Evolutionary conservation across 2,888 invertebrate genomes (phyloP).

Genomic region (Oxycera nigricornis): DNA sequence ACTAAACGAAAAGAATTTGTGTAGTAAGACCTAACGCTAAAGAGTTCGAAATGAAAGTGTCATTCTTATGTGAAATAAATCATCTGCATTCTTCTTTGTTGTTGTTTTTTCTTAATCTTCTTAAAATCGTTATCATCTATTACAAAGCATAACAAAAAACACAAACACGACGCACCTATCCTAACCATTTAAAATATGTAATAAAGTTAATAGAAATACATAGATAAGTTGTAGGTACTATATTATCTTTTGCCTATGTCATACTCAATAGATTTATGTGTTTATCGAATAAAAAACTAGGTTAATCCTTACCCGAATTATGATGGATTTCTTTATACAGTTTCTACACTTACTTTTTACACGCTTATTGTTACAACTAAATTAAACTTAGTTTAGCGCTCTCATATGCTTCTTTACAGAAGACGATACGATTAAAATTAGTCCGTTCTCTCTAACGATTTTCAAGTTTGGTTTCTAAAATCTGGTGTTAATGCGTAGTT

Average conservation of each 20-base stretch:
- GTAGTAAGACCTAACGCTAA: slow-evolving; percentile 1
- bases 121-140: background rate
- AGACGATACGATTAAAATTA: slow-evolving; percentile 26
- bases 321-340: slow-evolving; percentile 37
- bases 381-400: slow-evolving; percentile 20
- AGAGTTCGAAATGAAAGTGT: slow-evolving; percentile 22
- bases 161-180: background rate
- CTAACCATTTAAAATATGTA: background rate
- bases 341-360: slow-evolving; percentile 21
- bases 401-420: background rate
- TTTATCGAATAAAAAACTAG: slow-evolving; percentile 30
- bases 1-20: background rate
- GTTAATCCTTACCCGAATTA: slow-evolving; percentile 11
- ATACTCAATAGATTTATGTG: slow-evolving; percentile 8
- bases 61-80: slow-evolving; percentile 3
- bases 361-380: slow-evolving; percentile 25
- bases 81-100: background rate
- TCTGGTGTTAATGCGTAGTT: slow-evolving; percentile 14
- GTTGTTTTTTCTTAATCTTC: background rate
- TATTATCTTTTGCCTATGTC: slow-evolving; percentile 16
- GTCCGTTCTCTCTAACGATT: slow-evolving; percentile 29
- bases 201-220: background rate
- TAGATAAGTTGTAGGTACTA: slow-evolving; percentile 21
- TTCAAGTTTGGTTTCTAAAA: background rate
- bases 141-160: slow-evolving; percentile 20